A percentile compares a stretch with the other conserved stretches of the same genome.
Evolutionary conservation across 1,140 invertebrate species (phyloP).

Genomic region (Chrysopa pallens): DNA sequence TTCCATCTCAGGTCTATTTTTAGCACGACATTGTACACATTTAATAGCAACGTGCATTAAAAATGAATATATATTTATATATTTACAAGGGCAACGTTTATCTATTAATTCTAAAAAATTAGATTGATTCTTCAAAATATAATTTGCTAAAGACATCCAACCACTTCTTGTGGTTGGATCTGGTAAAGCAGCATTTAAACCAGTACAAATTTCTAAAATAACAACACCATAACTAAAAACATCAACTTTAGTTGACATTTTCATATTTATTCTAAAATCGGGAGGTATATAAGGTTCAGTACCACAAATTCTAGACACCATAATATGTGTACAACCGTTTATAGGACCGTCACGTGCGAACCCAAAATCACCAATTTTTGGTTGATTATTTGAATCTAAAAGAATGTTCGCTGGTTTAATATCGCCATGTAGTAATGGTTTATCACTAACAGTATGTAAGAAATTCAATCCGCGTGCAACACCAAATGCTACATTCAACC

Average conservation of each 20-base stretch:
- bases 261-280: conserved; percentile 61
- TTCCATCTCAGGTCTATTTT: conserved; percentile 45
- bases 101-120: conserved; percentile 30
- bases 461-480: conserved; percentile 78
- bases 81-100: conserved; percentile 25
- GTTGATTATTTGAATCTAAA: conserved; percentile 71
- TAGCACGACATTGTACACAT: conserved; percentile 33
- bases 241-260: conserved; percentile 80
- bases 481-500: conserved; percentile 65
- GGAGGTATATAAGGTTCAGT: conserved; percentile 81
- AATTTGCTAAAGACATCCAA: conserved; percentile 38
- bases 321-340: conserved; percentile 29
- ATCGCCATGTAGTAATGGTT: conserved; percentile 83
- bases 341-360: conserved; percentile 62
- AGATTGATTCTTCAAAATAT: conserved; percentile 30
- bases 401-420: conserved; percentile 93
- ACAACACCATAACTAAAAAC: conserved; percentile 90
- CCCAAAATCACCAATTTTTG: conserved; percentile 90
- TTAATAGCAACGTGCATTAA: conserved; percentile 36
- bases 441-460: conserved; percentile 62
- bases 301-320: conserved; percentile 57
- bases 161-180: conserved; percentile 17
- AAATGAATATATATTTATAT: conserved; percentile 29
- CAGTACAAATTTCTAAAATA: conserved; percentile 68
- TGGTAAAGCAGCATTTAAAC: conserved; percentile 44